Percentiles rank a stretch among this genome's conserved stretches.
phyloP scores from a whole-genome alignment of 2,113 vertebrate genomes.

The Pelodiscus sinensis region DNA sequence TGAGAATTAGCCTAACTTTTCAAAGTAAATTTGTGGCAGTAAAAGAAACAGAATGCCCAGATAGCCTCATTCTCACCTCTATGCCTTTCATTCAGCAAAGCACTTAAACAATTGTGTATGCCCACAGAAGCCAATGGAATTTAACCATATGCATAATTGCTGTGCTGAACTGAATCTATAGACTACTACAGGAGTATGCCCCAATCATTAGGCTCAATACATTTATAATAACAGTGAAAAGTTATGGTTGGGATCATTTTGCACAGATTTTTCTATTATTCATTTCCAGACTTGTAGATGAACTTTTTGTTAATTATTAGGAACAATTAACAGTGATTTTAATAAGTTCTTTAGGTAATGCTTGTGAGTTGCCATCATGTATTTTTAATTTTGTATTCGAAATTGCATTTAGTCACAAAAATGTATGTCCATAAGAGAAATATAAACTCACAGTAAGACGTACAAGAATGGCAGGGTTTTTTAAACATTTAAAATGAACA shows the following conservation, averaged over 20 bases:
- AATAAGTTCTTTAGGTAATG: neutral
- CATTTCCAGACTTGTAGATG: constrained; percentile 3
- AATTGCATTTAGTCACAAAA: neutral
- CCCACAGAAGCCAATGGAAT: neutral
- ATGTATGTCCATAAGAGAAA: neutral
- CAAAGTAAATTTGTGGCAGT: neutral
- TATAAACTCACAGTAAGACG: neutral
- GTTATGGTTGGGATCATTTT: constrained; percentile 14
- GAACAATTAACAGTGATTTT: neutral
- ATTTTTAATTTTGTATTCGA: neutral
- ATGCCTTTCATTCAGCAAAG: neutral
- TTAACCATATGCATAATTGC: neutral
- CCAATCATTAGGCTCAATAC: neutral
- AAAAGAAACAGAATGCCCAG: neutral
- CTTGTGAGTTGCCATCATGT: neutral
- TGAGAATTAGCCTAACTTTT: neutral
- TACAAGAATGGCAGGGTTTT: neutral
- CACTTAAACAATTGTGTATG: neutral
- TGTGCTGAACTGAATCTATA: neutral
- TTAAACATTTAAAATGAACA: neutral
- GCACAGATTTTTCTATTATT: constrained; percentile 8
- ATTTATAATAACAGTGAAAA: constrained; percentile 24
- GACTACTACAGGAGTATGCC: neutral
- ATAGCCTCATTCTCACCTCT: neutral
- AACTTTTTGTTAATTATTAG: constrained; percentile 1